phyloP scores from a whole-genome alignment of 2,797 vertebrate genomes.

The Pangasius macronema region DNA sequence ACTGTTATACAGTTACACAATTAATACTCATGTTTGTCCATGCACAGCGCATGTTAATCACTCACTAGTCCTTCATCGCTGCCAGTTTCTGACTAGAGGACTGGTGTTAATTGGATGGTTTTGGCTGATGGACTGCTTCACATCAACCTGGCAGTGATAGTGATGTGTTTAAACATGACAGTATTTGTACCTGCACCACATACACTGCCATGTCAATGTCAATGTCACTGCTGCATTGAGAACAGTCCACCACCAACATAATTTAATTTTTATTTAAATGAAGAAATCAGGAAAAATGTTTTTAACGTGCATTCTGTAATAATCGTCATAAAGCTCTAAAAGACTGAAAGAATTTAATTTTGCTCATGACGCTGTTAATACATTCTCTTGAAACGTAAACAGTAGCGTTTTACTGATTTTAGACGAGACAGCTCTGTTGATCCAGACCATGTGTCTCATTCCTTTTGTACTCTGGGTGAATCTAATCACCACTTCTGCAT shows the following conservation, averaged over 20 bases:
- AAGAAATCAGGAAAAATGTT: too few relatives aligned
- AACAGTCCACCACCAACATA: background rate
- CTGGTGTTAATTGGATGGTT: background rate
- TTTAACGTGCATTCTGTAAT: too few relatives aligned
- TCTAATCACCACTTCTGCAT: slow-evolving; percentile 51
- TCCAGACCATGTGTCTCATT: slow-evolving; percentile 36
- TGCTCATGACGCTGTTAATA: background rate
- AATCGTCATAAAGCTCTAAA: background rate
- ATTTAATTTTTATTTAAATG: background rate
- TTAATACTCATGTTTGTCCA: background rate
- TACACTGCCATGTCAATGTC: background rate
- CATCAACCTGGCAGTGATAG: background rate
- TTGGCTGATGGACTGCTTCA: background rate
- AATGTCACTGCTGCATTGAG: background rate
- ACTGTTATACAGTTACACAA: background rate
- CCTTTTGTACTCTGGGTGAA: slow-evolving; percentile 47
- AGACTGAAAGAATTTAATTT: background rate
- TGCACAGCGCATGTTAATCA: background rate
- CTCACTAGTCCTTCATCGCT: background rate
- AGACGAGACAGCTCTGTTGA: slow-evolving; percentile 29
- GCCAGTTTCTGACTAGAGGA: background rate
- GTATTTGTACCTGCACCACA: background rate
- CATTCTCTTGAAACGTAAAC: background rate
- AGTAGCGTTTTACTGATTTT: background rate
- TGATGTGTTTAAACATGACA: background rate